A percentile compares a stretch with the other conserved stretches of the same genome.
These are phyloP conservation scores for Camponotus pennsylvanicus DNA, from an alignment of 1,140 invertebrate genomes.

Conservation along the genomic window DNA sequence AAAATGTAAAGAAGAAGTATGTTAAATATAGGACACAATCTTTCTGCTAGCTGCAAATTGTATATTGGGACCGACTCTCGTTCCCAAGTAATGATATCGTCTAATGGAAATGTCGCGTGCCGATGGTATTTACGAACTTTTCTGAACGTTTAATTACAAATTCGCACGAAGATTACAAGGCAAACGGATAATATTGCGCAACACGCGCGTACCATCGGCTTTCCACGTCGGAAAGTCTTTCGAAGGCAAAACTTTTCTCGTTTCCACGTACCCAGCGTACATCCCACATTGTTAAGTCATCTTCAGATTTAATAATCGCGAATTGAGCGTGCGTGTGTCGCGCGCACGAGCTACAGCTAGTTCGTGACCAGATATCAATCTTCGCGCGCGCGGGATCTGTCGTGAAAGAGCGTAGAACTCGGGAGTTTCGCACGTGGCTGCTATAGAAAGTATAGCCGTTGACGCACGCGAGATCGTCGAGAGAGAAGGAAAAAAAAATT, in stretches of 20 bases:
- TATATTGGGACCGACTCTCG: not conserved
- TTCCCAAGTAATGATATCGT: conserved; percentile 18
- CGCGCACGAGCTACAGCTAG: conserved; percentile 16
- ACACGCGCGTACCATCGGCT: not conserved
- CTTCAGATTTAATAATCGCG: conserved; percentile 56
- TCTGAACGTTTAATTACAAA: conserved; percentile 41
- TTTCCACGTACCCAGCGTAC: not conserved
- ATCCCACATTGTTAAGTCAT: conserved; percentile 29
- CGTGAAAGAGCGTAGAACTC: conserved; percentile 31
- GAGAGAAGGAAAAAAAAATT: conserved; percentile 41
- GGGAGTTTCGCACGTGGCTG: conserved; percentile 62
- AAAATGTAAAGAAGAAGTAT: not conserved
- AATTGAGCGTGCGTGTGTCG: conserved; percentile 34
- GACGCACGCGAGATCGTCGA: conserved; percentile 60
- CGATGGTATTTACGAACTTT: conserved; percentile 21
- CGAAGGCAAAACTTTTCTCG: not conserved
- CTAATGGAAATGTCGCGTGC: conserved; percentile 49
- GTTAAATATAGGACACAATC: conserved; percentile 2
- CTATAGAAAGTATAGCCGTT: conserved; percentile 55
- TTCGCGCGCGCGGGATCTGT: conserved; percentile 56
- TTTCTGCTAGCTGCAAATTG: conserved; percentile 2
- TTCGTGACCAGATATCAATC: conserved; percentile 65
- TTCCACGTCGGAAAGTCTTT: not conserved
- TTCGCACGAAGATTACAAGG: conserved; percentile 16
- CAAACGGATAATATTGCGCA: not conserved